phyloP scores from a whole-genome alignment of 2,888 invertebrate species.

The Noctua janthe region DNA sequence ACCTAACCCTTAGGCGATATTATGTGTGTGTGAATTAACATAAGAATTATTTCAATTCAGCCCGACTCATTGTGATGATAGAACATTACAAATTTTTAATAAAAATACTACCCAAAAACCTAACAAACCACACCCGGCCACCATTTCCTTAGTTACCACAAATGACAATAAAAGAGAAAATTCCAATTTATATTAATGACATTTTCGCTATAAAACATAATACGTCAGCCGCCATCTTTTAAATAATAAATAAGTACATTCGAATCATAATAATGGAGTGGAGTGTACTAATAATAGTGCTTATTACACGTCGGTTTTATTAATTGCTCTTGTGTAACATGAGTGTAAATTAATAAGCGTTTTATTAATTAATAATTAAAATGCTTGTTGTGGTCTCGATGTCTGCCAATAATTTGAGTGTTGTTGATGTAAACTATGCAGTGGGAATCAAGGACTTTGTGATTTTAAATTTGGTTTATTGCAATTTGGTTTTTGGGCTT shows the following conservation, averaged over 20 bases:
- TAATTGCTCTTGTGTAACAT: slow-evolving; percentile 41
- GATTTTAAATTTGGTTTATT: not conserved
- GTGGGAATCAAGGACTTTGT: not conserved
- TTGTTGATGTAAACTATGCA: not conserved
- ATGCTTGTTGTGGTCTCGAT: slow-evolving; percentile 19
- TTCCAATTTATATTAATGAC: slow-evolving; percentile 30
- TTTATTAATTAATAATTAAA: slow-evolving; percentile 49
- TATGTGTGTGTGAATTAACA: not conserved
- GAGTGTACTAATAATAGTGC: slow-evolving; percentile 13
- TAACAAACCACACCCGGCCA: not conserved
- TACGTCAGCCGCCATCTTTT: not conserved
- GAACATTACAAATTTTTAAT: not conserved
- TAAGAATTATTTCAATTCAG: not conserved
- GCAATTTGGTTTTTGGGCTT: not conserved
- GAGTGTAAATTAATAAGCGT: slow-evolving; percentile 51
- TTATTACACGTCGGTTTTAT: slow-evolving; percentile 47
- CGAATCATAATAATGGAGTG: slow-evolving; percentile 36
- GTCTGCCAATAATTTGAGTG: slow-evolving; percentile 10
- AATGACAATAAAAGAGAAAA: slow-evolving; percentile 18
- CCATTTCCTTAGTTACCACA: not conserved
- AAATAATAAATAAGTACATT: slow-evolving; percentile 39
- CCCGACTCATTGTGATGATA: not conserved
- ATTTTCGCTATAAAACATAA: slow-evolving; percentile 1
- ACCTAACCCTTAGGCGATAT: not conserved
- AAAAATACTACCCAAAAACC: not conserved